Conservation (phyloP, 2,113 vertebrate species). For the Brachypteracias leptosomus region DNA sequence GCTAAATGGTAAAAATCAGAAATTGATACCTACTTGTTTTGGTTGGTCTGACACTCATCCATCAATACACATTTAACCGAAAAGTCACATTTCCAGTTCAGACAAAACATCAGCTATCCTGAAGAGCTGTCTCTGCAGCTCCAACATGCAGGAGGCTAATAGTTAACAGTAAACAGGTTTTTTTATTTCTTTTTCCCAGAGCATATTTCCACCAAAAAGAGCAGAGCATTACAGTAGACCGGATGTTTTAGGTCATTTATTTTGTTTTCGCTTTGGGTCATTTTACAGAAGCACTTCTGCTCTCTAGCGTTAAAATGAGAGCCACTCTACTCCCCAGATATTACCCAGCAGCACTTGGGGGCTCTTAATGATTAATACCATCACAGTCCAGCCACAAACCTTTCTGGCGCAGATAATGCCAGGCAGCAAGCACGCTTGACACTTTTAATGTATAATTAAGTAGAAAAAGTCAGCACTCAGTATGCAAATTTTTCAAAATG, state of each 20-base stretch:
- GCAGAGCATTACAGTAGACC: conserved; percentile 68
- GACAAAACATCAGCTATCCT: background rate
- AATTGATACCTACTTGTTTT: background rate
- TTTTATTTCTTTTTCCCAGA: conserved; percentile 21
- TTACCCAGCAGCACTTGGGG: conserved; percentile 88
- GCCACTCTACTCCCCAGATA: conserved; percentile 87
- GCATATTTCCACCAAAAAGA: conserved; percentile 42
- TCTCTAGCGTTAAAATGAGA: conserved; percentile 86
- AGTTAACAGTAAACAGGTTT: conserved; percentile 64
- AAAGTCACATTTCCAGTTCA: conserved; percentile 12
- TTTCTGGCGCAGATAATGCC: conserved; percentile 99
- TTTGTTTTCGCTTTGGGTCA: conserved; percentile 91
- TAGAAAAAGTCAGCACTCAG: conserved; percentile 99
- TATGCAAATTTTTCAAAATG: conserved; percentile 99
- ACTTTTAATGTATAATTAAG: conserved; percentile 99
- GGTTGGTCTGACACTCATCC: background rate
- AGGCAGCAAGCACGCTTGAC: conserved; percentile 98
- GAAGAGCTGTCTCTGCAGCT: background rate
- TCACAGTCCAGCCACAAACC: conserved; percentile 99
- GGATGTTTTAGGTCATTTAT: conserved; percentile 89
- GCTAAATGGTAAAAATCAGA: background rate
- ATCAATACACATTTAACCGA: conserved; percentile 9
- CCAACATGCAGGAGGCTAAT: conserved; percentile 51
- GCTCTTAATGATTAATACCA: conserved; percentile 99
- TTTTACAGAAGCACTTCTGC: conserved; percentile 83